phyloP scores from a whole-genome alignment of 2,113 vertebrate genomes.

The Reinhardtius hippoglossoides region DNA sequence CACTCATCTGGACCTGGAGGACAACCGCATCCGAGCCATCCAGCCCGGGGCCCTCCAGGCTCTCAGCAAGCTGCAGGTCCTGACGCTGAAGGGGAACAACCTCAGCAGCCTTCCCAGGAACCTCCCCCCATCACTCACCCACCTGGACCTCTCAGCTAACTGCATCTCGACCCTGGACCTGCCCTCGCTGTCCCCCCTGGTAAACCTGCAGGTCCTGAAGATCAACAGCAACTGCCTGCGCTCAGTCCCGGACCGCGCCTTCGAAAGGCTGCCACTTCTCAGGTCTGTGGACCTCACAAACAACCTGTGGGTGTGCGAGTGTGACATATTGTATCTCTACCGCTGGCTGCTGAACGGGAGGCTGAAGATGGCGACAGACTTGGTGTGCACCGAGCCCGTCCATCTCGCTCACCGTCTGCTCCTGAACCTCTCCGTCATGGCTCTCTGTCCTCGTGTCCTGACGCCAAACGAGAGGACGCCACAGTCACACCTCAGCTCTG shows the following conservation, averaged over 20 bases:
- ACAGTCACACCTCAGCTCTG: background rate
- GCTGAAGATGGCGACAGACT: slow-evolving; percentile 74
- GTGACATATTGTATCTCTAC: slow-evolving; percentile 83
- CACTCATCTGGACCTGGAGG: slow-evolving; percentile 79
- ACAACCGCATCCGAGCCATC: slow-evolving; percentile 82
- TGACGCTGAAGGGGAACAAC: slow-evolving; percentile 80
- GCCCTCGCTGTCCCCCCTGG: slow-evolving; percentile 70
- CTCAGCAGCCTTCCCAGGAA: slow-evolving; percentile 73
- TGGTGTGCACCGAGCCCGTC: slow-evolving; percentile 77
- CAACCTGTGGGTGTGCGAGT: slow-evolving; percentile 84
- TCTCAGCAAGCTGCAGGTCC: slow-evolving; percentile 71
- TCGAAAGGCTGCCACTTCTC: slow-evolving; percentile 75
- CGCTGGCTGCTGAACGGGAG: slow-evolving; percentile 77
- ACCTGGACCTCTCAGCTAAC: slow-evolving; percentile 82
- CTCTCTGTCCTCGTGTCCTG: slow-evolving; percentile 78
- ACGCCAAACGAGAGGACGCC: slow-evolving; percentile 55
- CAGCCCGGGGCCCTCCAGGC: slow-evolving; percentile 77
- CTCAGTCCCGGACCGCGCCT: slow-evolving; percentile 78
- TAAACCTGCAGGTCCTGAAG: slow-evolving; percentile 82
- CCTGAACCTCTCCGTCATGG: slow-evolving; percentile 75
- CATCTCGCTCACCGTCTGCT: slow-evolving; percentile 79
- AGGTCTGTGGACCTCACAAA: slow-evolving; percentile 76
- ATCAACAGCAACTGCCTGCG: slow-evolving; percentile 84
- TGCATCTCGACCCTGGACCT: slow-evolving; percentile 79
- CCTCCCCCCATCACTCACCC: slow-evolving; percentile 77